These are phyloP conservation scores for Aphrocallistes beatrix DNA, from an alignment of 37 sponge, comb jelly and placozoan species.

Conservation along the genomic window DNA sequence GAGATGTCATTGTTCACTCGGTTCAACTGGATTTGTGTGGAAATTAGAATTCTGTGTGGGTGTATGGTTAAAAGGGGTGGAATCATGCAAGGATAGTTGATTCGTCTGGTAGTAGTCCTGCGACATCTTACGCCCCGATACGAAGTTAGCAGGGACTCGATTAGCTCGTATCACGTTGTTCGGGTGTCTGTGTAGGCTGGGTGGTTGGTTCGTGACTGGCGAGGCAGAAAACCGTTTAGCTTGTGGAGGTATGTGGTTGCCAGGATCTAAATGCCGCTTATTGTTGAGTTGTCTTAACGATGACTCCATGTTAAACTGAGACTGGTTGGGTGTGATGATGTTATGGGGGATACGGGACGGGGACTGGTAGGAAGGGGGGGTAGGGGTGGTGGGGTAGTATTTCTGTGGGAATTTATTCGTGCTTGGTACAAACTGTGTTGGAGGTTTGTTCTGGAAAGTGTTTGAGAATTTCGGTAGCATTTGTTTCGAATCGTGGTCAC, in stretches of 20 bases:
- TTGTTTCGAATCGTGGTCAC: not conserved
- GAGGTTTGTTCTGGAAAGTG: not conserved
- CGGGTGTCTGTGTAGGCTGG: not conserved
- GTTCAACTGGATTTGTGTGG: not conserved
- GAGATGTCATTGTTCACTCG: not conserved
- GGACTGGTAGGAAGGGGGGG: not conserved
- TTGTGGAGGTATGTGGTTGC: not conserved
- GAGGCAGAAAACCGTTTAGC: not conserved
- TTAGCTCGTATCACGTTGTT: not conserved
- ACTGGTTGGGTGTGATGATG: not conserved
- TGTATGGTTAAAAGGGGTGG: not conserved
- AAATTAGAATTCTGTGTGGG: not conserved
- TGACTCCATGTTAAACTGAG: not conserved
- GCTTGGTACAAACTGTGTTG: not conserved
- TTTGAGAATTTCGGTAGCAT: not conserved
- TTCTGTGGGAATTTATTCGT: not conserved
- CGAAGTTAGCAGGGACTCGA: not conserved
- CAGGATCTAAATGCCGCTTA: not conserved
- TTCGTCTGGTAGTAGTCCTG: not conserved
- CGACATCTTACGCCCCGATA: constrained; percentile 7
- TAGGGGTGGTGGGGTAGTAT: not conserved
- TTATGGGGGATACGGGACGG: not conserved
- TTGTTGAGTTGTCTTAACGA: not conserved
- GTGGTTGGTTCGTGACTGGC: not conserved
- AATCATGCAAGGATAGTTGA: not conserved